phyloP scores from a whole-genome alignment of 2,888 invertebrate species.

The Antitype chi region DNA sequence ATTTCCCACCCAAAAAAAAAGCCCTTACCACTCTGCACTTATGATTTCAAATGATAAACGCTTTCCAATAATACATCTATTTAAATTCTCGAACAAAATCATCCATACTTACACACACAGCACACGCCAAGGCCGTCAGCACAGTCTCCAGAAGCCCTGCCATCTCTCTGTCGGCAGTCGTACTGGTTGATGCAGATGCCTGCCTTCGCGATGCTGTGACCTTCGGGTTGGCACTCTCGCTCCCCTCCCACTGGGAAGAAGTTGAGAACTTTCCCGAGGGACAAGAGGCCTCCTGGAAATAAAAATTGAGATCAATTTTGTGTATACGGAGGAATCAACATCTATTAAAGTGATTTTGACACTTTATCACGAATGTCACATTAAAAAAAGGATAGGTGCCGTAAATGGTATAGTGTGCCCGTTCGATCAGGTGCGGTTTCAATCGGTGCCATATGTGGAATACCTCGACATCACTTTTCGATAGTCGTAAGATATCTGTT shows the following conservation, averaged over 20 bases:
- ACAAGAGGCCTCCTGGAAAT: conserved; percentile 77
- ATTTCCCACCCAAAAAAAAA: too few relatives aligned
- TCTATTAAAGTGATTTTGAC: background rate
- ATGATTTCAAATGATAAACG: background rate
- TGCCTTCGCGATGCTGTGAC: conserved; percentile 92
- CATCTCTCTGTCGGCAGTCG: conserved; percentile 94
- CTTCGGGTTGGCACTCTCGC: conserved; percentile 94
- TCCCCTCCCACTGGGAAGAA: conserved; percentile 96
- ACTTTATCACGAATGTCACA: background rate
- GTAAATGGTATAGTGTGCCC: too few relatives aligned
- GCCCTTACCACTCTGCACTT: background rate
- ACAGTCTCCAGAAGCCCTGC: conserved; percentile 93
- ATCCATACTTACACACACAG: conserved; percentile 94
- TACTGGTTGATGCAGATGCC: conserved; percentile 96
- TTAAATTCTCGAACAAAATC: too few relatives aligned
- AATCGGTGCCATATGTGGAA: background rate
- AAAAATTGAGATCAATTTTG: background rate
- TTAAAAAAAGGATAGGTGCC: background rate
- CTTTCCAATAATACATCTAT: too few relatives aligned
- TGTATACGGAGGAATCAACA: background rate
- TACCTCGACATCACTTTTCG: background rate
- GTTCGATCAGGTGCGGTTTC: background rate
- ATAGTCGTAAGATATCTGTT: background rate
- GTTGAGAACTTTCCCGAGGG: conserved; percentile 92
- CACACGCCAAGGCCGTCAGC: conserved; percentile 96